Evolutionary conservation across 2,888 invertebrate species (phyloP), one percentile per base, ranked within the genome.

Genomic region (Girardia tigrina): DNA sequence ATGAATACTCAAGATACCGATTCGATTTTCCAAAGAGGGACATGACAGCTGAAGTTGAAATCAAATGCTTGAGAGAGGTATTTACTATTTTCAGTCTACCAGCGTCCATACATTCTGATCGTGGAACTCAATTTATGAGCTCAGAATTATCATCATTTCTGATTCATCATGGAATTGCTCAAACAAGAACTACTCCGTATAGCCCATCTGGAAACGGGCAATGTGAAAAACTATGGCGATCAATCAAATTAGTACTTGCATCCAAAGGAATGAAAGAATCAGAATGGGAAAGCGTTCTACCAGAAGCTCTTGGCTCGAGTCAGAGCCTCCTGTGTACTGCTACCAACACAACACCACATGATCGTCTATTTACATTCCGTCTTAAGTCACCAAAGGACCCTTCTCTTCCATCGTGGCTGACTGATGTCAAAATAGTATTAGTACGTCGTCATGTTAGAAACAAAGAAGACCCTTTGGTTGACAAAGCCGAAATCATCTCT

Each of bases 1-100:
- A 79, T 73, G 79, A 79, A 29, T 79, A 70, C 42, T 78, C 79
- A 0, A 70, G 77, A 73, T 79, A 77, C 73, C 78, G 78, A 1
- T 79, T 79, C 77, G 78, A 78, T 1, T 75, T 78, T n/a, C 70
- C 79, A 42, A 78, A 79, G 36, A 8, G 73, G 14, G 77, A 79
- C 72, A 77, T 79, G 73, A 77, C 74, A 26, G 29, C 76, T n/a
- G 20, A 16, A 14, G 76, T 75, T 27, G 74, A 77, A 14, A 78
- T 79, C 29, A 42, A 26, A 16, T 76, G 76, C 70, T 69, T 79
- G 0, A 23, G 20, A 14, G 76, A 77, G 26, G 14, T 79, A 36
- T 79, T 79, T 72, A 29, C 76, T 36, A 76, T 70, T 26, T 72
- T 23, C 12, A 29, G 29, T 20, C 26, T 27, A n/a, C 12, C 72